These are phyloP conservation scores for Euphydryas editha DNA, from an alignment of 2,888 invertebrate genomes.

Conservation along the genomic window DNA sequence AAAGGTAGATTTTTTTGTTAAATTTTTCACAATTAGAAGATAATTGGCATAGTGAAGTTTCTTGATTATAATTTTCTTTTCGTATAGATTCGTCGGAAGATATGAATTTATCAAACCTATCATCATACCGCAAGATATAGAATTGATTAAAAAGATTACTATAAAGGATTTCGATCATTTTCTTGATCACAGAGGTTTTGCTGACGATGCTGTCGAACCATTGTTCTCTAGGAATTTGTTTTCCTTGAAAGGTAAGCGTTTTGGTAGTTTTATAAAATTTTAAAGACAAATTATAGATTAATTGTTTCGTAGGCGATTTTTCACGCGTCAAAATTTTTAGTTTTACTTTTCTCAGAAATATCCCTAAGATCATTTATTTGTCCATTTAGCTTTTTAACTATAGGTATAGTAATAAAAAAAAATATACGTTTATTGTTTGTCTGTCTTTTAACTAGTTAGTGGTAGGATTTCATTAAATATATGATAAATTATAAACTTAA, in stretches of 20 bases:
- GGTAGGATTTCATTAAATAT: no score
- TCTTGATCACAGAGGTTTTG: constrained; percentile 65
- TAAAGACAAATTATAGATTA: background rate
- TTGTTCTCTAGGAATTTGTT: constrained; percentile 77
- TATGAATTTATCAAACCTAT: constrained; percentile 66
- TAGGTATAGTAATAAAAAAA: no score
- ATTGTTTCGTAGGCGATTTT: no score
- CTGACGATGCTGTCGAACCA: constrained; percentile 64
- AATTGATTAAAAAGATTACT: constrained; percentile 71
- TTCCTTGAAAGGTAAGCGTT: constrained; percentile 61
- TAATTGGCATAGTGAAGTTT: background rate
- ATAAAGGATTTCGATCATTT: constrained; percentile 82
- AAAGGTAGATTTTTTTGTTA: constrained; percentile 49
- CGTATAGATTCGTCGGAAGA: constrained; percentile 59
- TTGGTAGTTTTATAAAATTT: background rate
- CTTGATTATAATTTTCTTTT: background rate
- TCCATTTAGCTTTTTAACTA: no score
- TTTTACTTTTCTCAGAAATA: no score
- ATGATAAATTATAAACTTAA: background rate
- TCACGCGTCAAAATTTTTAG: no score
- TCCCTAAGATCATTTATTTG: no score
- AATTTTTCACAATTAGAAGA: no score
- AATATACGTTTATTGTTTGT: no score
- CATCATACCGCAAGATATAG: constrained; percentile 67
- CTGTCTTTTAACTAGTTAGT: no score